Evolutionary conservation across 2,797 vertebrate genomes (phyloP), one percentile per base, ranked within the genome.

Genomic region (Pangasius macronema): DNA sequence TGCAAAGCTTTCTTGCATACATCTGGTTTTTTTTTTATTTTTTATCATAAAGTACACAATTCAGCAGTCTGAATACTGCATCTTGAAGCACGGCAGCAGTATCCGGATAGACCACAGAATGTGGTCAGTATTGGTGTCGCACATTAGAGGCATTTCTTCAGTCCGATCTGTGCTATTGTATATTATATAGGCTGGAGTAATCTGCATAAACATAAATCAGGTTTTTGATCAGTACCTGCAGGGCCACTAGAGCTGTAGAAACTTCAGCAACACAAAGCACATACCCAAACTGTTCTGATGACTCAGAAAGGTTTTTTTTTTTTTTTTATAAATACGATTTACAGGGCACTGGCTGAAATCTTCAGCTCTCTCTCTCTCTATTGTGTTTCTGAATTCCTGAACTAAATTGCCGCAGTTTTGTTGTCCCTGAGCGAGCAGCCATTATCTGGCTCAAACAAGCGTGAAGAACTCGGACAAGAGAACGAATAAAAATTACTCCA

Each of bases 391-490:
- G 36, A 57, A 67, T 85, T 79, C 59, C 73, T 7, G 22, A 55
- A 36, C 13, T 59, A 59, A 55, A 42, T 73, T 72, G 39, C 51
- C 36, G 14, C 33, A 51, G n/a, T 81, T 42, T 86, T 67, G 16
- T 3, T 72, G 51, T 46, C 46, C 4, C 14, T 67, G 14, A 30
- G 68, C 24, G 7, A 61, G 42, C 39, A 65, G 42, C 49, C 30
- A 76, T 65, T 83, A 65, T 83, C n/a, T 51, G n/a, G 33, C 68
- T 63, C 80, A 76, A 75, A 68, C 59, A 33, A 55, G 80, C 67
- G 20, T 86, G 68, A 49, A 59, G 39, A 79, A 81, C 63, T 22
- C 10, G 30, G 84, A 67, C 61, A 53, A 68, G 42, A 53, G 46
- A 80, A 30, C 10, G 49, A 55, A 30, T 68, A 33, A 70, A 80